These are phyloP conservation scores for Salarias fasciatus DNA, from an alignment of 2,797 vertebrate genomes.

Conservation along the genomic window DNA sequence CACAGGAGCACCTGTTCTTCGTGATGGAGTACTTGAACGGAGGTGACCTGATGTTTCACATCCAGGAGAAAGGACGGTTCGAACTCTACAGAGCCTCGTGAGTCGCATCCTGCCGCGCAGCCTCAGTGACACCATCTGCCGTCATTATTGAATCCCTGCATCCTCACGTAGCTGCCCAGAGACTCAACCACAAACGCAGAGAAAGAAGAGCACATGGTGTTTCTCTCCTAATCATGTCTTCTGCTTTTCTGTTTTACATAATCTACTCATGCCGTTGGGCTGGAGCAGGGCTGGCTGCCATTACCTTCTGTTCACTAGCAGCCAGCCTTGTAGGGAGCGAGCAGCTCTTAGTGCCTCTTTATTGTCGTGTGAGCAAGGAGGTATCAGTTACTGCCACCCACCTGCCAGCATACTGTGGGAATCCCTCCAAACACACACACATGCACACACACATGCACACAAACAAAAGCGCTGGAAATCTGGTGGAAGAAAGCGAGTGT, in stretches of 20 bases:
- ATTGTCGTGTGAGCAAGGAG: slow-evolving; percentile 25
- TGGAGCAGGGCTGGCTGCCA: slow-evolving; percentile 10
- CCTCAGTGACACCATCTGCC: no score
- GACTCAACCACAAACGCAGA: slow-evolving; percentile 27
- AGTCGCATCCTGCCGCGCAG: slow-evolving; percentile 60
- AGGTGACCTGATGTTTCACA: slow-evolving; percentile 98
- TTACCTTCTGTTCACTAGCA: slow-evolving; percentile 40
- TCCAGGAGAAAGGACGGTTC: slow-evolving; percentile 98
- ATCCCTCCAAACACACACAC: slow-evolving; percentile 53
- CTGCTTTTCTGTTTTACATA: slow-evolving; percentile 30
- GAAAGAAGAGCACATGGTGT: slow-evolving; percentile 28
- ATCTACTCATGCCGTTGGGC: slow-evolving; percentile 24
- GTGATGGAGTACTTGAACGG: slow-evolving; percentile 99
- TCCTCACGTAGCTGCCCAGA: slow-evolving; percentile 2
- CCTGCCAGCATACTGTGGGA: slow-evolving; percentile 39
- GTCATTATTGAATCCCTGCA: not conserved
- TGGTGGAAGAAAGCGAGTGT: slow-evolving; percentile 13
- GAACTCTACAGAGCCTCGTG: slow-evolving; percentile 93
- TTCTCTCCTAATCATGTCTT: slow-evolving; percentile 1
- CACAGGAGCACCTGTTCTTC: slow-evolving; percentile 98
- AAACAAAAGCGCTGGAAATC: slow-evolving; percentile 41
- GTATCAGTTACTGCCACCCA: slow-evolving; percentile 56
- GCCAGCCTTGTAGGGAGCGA: slow-evolving; percentile 65
- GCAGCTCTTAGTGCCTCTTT: slow-evolving; percentile 28
- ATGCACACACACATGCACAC: no score